Base-by-base conservation (phyloP, 2,888 invertebrate genomes). In the Eristalis pertinax region DNA sequence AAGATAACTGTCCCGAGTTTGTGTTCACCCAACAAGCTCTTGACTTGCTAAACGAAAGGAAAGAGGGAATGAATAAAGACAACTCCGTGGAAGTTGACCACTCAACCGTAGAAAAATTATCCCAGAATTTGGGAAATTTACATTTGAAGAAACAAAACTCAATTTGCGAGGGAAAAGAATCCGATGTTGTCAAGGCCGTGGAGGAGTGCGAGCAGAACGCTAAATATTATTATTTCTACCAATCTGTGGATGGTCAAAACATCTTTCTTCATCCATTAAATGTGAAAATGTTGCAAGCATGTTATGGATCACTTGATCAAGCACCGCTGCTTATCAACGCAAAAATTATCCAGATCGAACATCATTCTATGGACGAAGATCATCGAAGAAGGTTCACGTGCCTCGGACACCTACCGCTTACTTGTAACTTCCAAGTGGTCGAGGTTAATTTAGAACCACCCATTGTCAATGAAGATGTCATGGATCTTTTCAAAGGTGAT, bases 211-310 rank as follows among this genome's bases (percentile, higher is more conserved):
- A 83, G 15, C 67, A 73, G 13, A 75, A 58, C 68, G 74, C 73
- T n/a, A 89, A 89, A 86, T 89, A 90, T 80, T 92, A 92, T 85
- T 92, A 92, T 89, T 92, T 92, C 87, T 92, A 94, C 93, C 89
- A 93, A 97, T 98, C 98, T 89, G 95, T 95, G 62, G 98, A 98
- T 92, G 99, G 99, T 0, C 98, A 98, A 92, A 97, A 98, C 92
- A 95, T 99, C 75, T 99, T 97, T 93, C 94, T 99, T 85, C 97
- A 98, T 93, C 96, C 97, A 15, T 93, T 99, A 90, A 99, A 99
- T 92, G 96, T 97, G 10, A 96, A 97, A 84, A 97, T 99, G 95
- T 93, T 99, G 90, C 96, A 97, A 91, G 95, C 96, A 79, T 96
- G 97, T 79, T 98, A 98, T 94, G 98, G 98, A 8, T 95, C 95